Evolutionary conservation across 2,888 invertebrate species (phyloP).

Genomic region (Linyphia triangularis): DNA sequence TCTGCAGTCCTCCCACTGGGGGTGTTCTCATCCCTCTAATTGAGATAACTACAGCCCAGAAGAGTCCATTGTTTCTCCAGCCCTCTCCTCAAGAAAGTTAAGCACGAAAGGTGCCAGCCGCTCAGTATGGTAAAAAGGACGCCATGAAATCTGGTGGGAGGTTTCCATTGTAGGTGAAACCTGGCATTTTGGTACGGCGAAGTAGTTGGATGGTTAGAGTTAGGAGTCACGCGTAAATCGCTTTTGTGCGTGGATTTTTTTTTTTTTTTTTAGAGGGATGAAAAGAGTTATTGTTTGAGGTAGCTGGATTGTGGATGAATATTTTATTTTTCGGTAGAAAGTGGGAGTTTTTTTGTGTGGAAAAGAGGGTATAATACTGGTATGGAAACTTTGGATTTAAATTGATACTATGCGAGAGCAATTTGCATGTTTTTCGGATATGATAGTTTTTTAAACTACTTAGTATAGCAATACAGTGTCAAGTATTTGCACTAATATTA

Average conservation of each 20-base stretch:
- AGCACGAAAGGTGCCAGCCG: not conserved
- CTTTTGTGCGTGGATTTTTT: not conserved
- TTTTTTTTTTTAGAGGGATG: no score
- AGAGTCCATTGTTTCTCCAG: not conserved
- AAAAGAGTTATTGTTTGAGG: not conserved
- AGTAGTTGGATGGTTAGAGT: not conserved
- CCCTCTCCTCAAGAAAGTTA: not conserved
- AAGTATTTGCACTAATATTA: no score
- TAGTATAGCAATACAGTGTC: no score
- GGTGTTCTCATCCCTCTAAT: not conserved
- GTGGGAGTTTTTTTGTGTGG: no score
- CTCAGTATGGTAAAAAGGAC: not conserved
- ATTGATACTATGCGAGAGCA: no score
- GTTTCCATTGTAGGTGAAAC: not conserved
- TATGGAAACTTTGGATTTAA: no score
- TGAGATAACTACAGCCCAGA: not conserved
- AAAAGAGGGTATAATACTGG: no score
- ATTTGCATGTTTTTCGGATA: no score
- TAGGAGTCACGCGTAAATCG: slow-evolving; percentile 14
- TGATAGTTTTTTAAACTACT: no score
- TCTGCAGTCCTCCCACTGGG: not conserved
- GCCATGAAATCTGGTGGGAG: not conserved
- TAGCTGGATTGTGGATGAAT: not conserved
- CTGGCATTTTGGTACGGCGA: not conserved
- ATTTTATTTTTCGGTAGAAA: not conserved